Percentiles rank a stretch among this genome's conserved stretches.
These are phyloP conservation scores for Parasteatoda lunata DNA, from an alignment of 2,888 invertebrate genomes.

Conservation along the genomic window DNA sequence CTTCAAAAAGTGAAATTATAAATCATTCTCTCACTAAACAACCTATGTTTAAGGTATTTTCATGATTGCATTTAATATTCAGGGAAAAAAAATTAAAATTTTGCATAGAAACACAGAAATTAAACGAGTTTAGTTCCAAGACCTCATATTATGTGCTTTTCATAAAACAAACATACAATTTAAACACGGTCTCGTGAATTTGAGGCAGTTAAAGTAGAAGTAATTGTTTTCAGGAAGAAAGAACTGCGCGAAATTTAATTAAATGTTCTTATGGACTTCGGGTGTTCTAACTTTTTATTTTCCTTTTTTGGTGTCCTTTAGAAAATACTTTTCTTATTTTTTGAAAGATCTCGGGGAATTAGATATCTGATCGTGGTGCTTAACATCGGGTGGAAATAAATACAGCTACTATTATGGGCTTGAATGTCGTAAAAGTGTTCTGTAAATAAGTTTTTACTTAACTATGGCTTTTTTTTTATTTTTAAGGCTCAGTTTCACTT, in stretches of 20 bases:
- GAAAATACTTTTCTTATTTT: conserved; percentile 19
- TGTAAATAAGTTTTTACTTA: conserved; percentile 44
- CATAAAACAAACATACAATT: conserved; percentile 47
- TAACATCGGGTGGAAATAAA: conserved; percentile 15
- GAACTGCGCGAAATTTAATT: conserved; percentile 41
- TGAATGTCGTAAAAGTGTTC: conserved; percentile 34
- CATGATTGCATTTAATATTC: too few species aligned
- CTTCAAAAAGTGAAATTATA: too few species aligned
- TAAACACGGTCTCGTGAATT: conserved; percentile 13
- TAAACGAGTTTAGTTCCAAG: conserved; percentile 21
- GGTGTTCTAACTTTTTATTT: neutral
- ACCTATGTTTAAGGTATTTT: too few species aligned
- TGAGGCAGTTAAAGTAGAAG: conserved; percentile 21
- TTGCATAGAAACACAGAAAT: neutral
- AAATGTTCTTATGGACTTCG: conserved; percentile 26
- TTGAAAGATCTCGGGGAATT: conserved; percentile 10
- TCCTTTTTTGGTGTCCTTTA: neutral
- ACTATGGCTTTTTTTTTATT: conserved; percentile 32
- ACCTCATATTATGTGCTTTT: conserved; percentile 14
- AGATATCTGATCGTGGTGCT: conserved; percentile 32
- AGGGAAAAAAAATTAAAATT: neutral
- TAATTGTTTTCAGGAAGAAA: conserved; percentile 30
- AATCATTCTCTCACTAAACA: too few species aligned
- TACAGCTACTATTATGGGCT: conserved; percentile 15
- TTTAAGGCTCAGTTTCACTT: neutral